These are phyloP conservation scores for Hemistola chrysoprasaria DNA, from an alignment of 2,888 invertebrate genomes.

Conservation along the genomic window DNA sequence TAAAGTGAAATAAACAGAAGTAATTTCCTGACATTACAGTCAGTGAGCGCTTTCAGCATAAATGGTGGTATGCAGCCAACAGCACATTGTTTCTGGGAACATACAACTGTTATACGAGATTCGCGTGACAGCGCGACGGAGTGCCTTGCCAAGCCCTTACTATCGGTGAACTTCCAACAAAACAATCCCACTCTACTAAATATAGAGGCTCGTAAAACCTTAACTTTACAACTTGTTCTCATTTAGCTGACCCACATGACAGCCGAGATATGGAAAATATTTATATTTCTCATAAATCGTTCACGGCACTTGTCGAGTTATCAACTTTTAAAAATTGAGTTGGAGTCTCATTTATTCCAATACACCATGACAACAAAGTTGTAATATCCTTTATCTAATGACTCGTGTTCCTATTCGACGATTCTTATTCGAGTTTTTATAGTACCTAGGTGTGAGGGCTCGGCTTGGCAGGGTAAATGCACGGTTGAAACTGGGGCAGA, in stretches of 20 bases:
- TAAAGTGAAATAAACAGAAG: slow-evolving; percentile 47
- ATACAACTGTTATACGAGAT: slow-evolving; percentile 44
- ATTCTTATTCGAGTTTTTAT: slow-evolving; percentile 43
- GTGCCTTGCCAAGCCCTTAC: slow-evolving; percentile 36
- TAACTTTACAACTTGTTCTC: slow-evolving; percentile 7
- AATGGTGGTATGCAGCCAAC: slow-evolving; percentile 48
- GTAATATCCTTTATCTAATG: slow-evolving; percentile 19
- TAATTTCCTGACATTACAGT: slow-evolving; percentile 46
- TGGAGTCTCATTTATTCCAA: slow-evolving; percentile 20
- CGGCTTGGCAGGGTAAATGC: slow-evolving; percentile 43
- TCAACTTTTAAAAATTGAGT: slow-evolving; percentile 15
- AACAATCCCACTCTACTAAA: slow-evolving; percentile 4
- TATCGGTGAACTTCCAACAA: slow-evolving; percentile 19
- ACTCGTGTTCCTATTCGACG: too few relatives aligned
- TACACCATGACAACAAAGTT: slow-evolving; percentile 29
- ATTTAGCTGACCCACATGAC: slow-evolving; percentile 8
- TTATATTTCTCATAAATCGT: slow-evolving; percentile 15
- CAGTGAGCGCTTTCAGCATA: slow-evolving; percentile 48
- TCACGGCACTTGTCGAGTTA: slow-evolving; percentile 5
- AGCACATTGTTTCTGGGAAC: slow-evolving; percentile 56
- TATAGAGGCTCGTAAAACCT: slow-evolving; percentile 6
- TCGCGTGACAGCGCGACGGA: slow-evolving; percentile 49
- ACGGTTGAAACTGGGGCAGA: slow-evolving; percentile 64
- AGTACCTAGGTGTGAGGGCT: slow-evolving; percentile 43
- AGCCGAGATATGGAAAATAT: slow-evolving; percentile 7